phyloP scores from a whole-genome alignment of 1,140 invertebrate species.

The Camponotus floridanus region DNA sequence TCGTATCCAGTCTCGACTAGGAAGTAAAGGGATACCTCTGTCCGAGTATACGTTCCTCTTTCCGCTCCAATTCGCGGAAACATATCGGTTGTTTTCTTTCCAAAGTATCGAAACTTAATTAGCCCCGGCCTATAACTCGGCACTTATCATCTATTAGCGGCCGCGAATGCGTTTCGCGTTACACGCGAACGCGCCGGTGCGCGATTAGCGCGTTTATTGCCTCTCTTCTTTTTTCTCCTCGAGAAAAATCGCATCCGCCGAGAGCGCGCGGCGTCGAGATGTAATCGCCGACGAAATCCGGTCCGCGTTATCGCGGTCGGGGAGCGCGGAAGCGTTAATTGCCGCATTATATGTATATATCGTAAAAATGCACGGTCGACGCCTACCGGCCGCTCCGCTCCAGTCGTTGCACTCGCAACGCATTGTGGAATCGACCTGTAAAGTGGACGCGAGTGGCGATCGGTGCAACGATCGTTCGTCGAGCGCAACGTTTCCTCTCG shows the following conservation, averaged over 20 bases:
- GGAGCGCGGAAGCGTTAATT: conserved; percentile 54
- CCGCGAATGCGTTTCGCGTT: conserved; percentile 16
- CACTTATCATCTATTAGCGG: conserved; percentile 50
- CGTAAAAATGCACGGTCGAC: conserved; percentile 20
- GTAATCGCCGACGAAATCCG: conserved; percentile 23
- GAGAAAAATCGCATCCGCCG: conserved; percentile 18
- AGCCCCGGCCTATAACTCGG: not conserved
- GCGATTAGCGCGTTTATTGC: conserved; percentile 21
- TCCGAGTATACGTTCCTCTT: conserved; percentile 19
- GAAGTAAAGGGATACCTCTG: conserved; percentile 1
- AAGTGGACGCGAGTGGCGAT: conserved; percentile 18
- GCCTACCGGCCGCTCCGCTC: not conserved
- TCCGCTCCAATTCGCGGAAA: conserved; percentile 27
- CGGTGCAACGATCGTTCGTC: not conserved
- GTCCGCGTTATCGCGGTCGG: conserved; percentile 42
- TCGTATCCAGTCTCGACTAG: conserved; percentile 6
- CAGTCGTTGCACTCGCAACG: not conserved
- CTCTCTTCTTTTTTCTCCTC: not conserved
- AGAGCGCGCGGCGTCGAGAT: conserved; percentile 7
- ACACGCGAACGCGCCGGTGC: conserved; percentile 18
- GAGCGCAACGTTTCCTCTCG: no score
- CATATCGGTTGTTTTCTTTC: not conserved
- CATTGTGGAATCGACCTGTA: not conserved
- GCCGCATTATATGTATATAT: conserved; percentile 6
- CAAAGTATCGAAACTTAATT: conserved; percentile 39